Base-by-base conservation (phyloP, 2,888 invertebrate genomes). In the Germaria angustata region DNA sequence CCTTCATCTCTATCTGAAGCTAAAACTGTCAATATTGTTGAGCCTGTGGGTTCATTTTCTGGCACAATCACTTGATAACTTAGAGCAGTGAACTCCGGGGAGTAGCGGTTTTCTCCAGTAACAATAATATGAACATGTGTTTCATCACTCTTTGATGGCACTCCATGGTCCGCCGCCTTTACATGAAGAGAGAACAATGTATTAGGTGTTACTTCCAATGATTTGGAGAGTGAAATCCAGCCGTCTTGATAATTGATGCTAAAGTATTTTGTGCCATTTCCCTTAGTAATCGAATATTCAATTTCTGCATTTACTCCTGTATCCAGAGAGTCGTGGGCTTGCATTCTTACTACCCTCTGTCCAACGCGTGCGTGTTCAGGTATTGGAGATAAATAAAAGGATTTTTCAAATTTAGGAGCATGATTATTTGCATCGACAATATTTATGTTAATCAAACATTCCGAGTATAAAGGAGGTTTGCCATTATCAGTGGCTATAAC, bases 401-500 rank as follows among this genome's bases (percentile, higher is more conserved):
- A 91, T 61, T 94, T 92, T 85, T 94, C 94, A 88, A 98, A 98
- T 87, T 94, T 94, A 0, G 98, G 98, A 7, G 96, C 94, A 89
- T 97, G 96, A 89, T 98, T 97, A 89, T 98, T 98, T 4, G 97
- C 96, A 90, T 98, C 97, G 0, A 97, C 96, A 0, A 98, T 95
- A 88, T 96, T 97, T 32, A 98, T 95, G 51, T 95, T 95, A 0
- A 98, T 95, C 36, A 95, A 92, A 86, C 96, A 95, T 90, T 96
- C 97, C 0, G 97, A 96, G 36, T 97, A 97, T 94, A 98, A 94
- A 0, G 98, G 97, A 0, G 98, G 98, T 89, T 97, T 98, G 0
- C 98, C 99, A 88, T 97, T 97, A 90, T 99, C 98, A 0, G 96
- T 97, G 0, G 98, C 98, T 1, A 98, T 92, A n/a, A 98, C 94